These are phyloP conservation scores for Labeo calbasu DNA, from an alignment of 2,797 vertebrate species.

Conservation along the genomic window DNA sequence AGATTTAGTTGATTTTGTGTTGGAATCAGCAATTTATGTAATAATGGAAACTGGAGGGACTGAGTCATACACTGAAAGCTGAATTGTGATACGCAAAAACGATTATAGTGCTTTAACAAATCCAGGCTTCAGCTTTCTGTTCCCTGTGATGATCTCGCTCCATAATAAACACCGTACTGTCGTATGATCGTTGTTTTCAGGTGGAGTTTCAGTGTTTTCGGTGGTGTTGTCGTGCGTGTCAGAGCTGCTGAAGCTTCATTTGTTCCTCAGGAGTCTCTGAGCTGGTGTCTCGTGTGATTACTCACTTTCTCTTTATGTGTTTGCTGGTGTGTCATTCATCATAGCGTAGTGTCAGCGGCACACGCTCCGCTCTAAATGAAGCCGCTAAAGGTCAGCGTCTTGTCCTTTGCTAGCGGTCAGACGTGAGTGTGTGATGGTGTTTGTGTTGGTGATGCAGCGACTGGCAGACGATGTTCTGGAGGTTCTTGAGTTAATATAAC, in stretches of 20 bases:
- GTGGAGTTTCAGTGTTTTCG: not conserved
- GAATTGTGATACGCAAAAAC: not conserved
- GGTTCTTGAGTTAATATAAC: too few species aligned
- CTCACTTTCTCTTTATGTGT: not conserved
- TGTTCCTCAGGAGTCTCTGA: not conserved
- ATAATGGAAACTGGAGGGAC: not conserved
- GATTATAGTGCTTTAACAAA: not conserved
- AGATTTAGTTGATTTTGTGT: not conserved
- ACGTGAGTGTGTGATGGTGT: not conserved
- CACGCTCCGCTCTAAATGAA: not conserved
- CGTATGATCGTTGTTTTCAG: not conserved
- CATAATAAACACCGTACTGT: too few species aligned
- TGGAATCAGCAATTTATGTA: not conserved
- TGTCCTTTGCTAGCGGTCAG: not conserved
- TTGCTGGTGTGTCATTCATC: not conserved
- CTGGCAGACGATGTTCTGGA: not conserved
- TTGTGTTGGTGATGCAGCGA: not conserved
- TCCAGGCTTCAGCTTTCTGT: not conserved
- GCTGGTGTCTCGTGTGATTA: not conserved
- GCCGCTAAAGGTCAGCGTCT: not conserved
- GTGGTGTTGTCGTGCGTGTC: not conserved
- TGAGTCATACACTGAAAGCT: not conserved
- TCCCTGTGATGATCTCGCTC: not conserved
- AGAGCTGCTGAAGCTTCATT: not conserved
- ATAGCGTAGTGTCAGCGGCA: not conserved